Evolutionary conservation across 2,113 vertebrate genomes (phyloP), one percentile per base, ranked within the genome.

Genomic region (Thamnophis sirtalis): DNA sequence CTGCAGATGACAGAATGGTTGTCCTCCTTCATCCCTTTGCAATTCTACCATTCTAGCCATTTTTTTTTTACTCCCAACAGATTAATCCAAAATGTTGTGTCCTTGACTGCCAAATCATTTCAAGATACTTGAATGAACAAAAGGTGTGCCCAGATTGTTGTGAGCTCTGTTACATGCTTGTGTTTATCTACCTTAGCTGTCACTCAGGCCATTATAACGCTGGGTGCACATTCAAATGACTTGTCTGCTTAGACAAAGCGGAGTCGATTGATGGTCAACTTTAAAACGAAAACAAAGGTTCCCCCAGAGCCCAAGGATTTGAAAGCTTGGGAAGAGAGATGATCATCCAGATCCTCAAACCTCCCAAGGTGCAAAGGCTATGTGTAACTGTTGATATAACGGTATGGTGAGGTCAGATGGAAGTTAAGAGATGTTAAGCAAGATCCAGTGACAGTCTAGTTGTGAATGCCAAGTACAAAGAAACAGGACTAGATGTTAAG

Each of bases 51-150:
- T 97, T 97, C 96, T 84, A 11, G 95, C 97, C 97, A 97, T 95
- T 73, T 97, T 54, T 15, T 95, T 80, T 97, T 97, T 96, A 96
- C 96, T 95, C 97, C 97, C 97, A 98, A 97, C 97, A 98, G 98
- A 98, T 98, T 98, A 98, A 98, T 97, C 97, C 97, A 97, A 97
- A 97, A 97, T 98, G 97, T 97, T 97, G 98, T 98, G 98, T 96
- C 96, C 97, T 98, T 98, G 98, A 97, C 97, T 97, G 97, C 97
- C 97, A 98, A 98, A 98, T 99, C 98, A 98, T 97, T 97, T 98
- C 96, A 97, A 96, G 96, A 94, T 96, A 98, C 97, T 98, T 98
- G 97, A 98, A 97, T 97, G 98, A 97, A 97, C 98, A 98, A 96
- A 96, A 96, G 98, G 98, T 98, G 98, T 98, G 97, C 97, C 97